A percentile compares a stretch with the other conserved stretches of the same genome.
phyloP scores from a whole-genome alignment of 2,797 vertebrate species.

The Hipposideros larvatus region DNA sequence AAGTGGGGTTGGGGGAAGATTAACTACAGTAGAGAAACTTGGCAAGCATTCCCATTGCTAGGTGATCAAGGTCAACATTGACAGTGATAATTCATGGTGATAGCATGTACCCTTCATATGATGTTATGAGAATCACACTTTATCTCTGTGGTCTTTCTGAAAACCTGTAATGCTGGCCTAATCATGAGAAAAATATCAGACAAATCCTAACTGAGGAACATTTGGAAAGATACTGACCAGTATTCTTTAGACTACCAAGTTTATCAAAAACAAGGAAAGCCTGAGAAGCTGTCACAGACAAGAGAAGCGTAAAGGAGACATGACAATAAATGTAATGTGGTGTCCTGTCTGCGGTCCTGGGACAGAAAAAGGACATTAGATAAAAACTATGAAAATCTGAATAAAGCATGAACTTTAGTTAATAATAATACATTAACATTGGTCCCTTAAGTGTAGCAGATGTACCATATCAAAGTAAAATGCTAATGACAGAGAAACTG shows the following conservation, averaged over 20 bases:
- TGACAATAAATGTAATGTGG: neutral
- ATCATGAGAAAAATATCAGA: neutral
- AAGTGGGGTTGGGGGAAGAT: neutral
- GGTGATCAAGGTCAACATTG: neutral
- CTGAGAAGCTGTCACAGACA: neutral
- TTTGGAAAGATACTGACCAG: neutral
- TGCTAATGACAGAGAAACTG: neutral
- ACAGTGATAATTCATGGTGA: neutral
- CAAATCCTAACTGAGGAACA: neutral
- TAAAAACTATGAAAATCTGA: neutral
- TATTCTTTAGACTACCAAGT: neutral
- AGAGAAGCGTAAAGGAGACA: neutral
- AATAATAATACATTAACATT: neutral
- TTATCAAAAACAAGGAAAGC: neutral
- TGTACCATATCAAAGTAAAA: neutral
- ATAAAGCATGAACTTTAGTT: neutral
- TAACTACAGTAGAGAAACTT: neutral
- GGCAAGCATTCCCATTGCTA: rapidly evolving
- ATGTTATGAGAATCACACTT: neutral
- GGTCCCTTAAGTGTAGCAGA: neutral
- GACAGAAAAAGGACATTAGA: neutral
- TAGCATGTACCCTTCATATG: too few relatives aligned
- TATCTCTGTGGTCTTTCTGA: neutral
- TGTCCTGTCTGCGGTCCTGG: neutral
- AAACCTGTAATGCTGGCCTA: neutral